These are phyloP conservation scores for Heloderma charlesbogerti DNA, from an alignment of 2,113 vertebrate genomes.

Conservation along the genomic window DNA sequence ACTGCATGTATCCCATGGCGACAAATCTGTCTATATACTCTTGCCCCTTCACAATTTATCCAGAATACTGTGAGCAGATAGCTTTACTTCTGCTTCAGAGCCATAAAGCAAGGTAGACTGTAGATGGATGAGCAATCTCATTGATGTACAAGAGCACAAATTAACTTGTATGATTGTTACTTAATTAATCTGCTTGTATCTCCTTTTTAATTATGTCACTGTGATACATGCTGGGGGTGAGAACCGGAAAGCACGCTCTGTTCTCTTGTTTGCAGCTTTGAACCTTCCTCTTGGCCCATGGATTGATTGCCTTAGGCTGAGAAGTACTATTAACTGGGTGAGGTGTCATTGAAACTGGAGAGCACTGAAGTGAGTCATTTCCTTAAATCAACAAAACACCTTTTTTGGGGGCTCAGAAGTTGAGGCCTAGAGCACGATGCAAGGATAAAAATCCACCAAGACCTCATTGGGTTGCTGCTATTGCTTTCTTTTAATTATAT, in stretches of 20 bases:
- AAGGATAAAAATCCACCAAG: background rate
- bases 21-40: background rate
- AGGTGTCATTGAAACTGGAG: background rate
- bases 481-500: constrained; percentile 6
- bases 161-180: background rate
- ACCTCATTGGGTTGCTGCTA: background rate
- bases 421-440: background rate
- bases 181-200: constrained; percentile 16
- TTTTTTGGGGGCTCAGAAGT: background rate
- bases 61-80: background rate
- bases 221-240: background rate
- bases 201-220: constrained; percentile 10
- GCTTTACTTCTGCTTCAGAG: background rate
- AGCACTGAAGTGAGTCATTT: background rate
- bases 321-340: background rate
- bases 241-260: background rate
- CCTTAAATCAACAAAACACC: background rate
- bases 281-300: background rate
- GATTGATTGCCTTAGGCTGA: fast-evolving
- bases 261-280: constrained; percentile 4
- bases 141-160: background rate
- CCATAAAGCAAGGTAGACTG: background rate
- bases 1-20: background rate
- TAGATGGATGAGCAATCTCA: background rate
- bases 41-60: no score